These are phyloP conservation scores for Eupleurogrammus muticus DNA, from an alignment of 2,797 vertebrate genomes.

Conservation along the genomic window DNA sequence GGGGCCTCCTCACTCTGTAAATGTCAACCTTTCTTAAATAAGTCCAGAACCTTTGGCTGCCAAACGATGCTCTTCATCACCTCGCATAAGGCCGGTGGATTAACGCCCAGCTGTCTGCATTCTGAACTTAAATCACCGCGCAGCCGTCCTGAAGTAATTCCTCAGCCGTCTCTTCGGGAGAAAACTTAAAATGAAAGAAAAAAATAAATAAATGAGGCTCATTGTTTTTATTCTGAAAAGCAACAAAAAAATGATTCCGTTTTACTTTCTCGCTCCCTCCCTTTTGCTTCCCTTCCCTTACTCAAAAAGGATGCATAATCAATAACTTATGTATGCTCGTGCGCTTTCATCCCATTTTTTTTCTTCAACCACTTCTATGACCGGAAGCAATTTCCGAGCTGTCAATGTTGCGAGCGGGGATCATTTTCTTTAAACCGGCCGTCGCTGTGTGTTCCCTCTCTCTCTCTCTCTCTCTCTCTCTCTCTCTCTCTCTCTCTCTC, in stretches of 20 bases:
- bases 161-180: background rate
- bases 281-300: too few relatives aligned
- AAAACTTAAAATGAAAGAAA: too few relatives aligned
- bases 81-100: constrained; percentile 26
- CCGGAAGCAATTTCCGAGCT: background rate
- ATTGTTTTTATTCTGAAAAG: background rate
- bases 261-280: background rate
- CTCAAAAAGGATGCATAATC: background rate
- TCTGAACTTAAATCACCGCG: background rate
- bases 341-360: background rate
- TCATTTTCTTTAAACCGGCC: background rate
- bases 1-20: constrained; percentile 35
- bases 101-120: constrained; percentile 23
- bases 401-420: background rate
- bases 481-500: too few relatives aligned
- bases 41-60: constrained; percentile 44
- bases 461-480: too few relatives aligned
- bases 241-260: background rate
- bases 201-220: too few relatives aligned
- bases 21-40: constrained; percentile 59
- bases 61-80: constrained; percentile 39
- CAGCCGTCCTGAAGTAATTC: background rate
- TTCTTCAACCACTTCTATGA: background rate
- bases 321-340: background rate
- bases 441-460: too few relatives aligned